These are phyloP conservation scores for Axis porcinus DNA, from an alignment of 2,113 vertebrate genomes.

Conservation along the genomic window DNA sequence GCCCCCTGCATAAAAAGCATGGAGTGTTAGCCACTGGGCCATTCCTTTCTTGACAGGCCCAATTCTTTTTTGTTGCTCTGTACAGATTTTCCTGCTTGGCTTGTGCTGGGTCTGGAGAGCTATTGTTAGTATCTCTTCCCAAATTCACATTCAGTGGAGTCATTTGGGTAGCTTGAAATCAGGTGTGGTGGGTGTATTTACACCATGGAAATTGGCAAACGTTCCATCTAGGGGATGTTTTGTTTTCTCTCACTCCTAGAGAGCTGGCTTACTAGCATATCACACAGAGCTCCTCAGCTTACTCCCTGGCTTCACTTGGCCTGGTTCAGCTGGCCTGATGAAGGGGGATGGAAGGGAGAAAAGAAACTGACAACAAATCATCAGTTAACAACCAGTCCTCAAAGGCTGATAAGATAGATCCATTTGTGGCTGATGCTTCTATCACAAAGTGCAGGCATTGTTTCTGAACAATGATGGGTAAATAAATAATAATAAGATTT, in stretches of 20 bases:
- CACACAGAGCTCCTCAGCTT: background rate
- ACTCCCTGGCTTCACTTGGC: background rate
- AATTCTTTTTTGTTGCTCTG: background rate
- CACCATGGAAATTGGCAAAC: background rate
- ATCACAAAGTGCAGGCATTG: background rate
- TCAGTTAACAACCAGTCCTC: background rate
- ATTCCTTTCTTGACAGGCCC: background rate
- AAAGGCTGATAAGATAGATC: background rate
- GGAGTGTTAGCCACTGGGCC: background rate
- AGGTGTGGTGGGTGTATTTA: background rate
- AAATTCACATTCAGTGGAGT: background rate
- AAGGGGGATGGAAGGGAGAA: background rate
- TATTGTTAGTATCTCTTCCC: background rate
- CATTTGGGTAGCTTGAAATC: background rate
- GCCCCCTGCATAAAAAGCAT: background rate
- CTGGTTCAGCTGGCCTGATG: background rate
- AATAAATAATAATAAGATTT: constrained; percentile 58
- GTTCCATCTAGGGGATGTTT: background rate
- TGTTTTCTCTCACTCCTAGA: background rate
- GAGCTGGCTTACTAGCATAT: background rate
- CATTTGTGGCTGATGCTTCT: background rate
- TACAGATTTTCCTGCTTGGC: background rate
- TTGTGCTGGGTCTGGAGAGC: background rate
- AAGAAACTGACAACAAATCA: constrained; percentile 21
- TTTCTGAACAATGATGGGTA: constrained; percentile 24